These are phyloP conservation scores for Bostrychus sinensis DNA, from an alignment of 2,113 vertebrate species.

Conservation along the genomic window DNA sequence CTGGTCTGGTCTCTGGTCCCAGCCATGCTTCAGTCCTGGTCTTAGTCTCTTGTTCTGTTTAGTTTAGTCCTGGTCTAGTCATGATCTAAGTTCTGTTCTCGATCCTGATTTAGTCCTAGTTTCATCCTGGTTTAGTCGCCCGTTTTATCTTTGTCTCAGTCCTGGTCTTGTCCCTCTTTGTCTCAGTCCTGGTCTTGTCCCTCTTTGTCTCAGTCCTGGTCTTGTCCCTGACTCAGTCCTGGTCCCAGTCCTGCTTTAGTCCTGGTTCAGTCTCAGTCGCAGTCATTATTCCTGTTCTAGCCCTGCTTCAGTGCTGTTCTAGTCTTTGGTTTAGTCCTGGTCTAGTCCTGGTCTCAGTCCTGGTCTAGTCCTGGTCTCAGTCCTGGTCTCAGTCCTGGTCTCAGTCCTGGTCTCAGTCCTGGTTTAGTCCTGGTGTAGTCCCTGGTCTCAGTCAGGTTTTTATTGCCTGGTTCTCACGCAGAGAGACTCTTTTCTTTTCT, in stretches of 20 bases:
- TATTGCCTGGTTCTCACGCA: conserved; percentile 12
- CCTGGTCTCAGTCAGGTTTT: neutral
- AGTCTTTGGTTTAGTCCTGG: neutral
- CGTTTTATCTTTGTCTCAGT: no score
- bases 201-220: no score
- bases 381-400: neutral
- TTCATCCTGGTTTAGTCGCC: neutral
- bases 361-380: neutral
- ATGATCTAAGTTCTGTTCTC: neutral
- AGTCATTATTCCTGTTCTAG: neutral
- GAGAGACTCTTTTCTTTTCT: conserved; percentile 7
- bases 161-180: no score
- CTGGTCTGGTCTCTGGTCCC: neutral
- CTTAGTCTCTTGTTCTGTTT: no score
- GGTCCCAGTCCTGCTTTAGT: neutral
- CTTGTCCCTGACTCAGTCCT: no score
- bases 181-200: no score
- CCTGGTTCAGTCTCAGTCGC: neutral
- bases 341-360: neutral
- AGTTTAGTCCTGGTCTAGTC: no score
- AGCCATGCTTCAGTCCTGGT: neutral
- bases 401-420: neutral
- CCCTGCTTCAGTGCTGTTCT: neutral
- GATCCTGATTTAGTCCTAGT: neutral
- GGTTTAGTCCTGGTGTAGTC: neutral